Evolutionary conservation across 1,140 invertebrate species (phyloP).

Genomic region (Solenopsis invicta): DNA sequence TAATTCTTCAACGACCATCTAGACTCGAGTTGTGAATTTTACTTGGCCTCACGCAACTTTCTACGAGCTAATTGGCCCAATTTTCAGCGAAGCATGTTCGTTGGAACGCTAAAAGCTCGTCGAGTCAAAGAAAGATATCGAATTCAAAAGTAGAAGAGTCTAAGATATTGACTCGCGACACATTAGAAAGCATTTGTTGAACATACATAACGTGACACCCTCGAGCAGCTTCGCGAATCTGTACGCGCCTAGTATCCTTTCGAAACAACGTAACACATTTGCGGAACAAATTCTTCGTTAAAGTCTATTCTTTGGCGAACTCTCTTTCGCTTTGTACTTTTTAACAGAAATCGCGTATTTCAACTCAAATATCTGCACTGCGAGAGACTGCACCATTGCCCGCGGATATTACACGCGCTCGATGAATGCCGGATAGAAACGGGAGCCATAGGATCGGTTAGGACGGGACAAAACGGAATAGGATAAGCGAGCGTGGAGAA

Average conservation of each 20-base stretch:
- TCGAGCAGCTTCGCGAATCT: constrained; percentile 2
- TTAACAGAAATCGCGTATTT: constrained; percentile 55
- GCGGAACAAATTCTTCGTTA: constrained; percentile 1
- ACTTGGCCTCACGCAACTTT: not conserved
- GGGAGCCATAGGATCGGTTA: constrained; percentile 48
- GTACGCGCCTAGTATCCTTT: not conserved
- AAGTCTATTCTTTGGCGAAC: not conserved
- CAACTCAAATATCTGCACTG: constrained; percentile 43
- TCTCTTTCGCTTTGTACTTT: constrained; percentile 29
- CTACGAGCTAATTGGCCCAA: not conserved
- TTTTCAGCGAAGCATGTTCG: not conserved
- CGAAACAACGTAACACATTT: constrained; percentile 13
- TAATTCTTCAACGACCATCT: not conserved
- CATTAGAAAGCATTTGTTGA: not conserved
- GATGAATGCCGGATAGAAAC: constrained; percentile 76
- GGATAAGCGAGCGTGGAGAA: constrained; percentile 75
- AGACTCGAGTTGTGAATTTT: not conserved
- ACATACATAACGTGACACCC: not conserved
- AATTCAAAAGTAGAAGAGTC: not conserved
- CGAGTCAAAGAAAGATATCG: not conserved
- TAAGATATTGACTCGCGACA: not conserved
- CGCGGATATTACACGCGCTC: constrained; percentile 74
- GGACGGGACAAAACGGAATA: constrained; percentile 71
- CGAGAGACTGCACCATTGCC: constrained; percentile 48
- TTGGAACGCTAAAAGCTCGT: not conserved